phyloP scores from a whole-genome alignment of 2,113 vertebrate species.

The Acanthisitta chloris region DNA sequence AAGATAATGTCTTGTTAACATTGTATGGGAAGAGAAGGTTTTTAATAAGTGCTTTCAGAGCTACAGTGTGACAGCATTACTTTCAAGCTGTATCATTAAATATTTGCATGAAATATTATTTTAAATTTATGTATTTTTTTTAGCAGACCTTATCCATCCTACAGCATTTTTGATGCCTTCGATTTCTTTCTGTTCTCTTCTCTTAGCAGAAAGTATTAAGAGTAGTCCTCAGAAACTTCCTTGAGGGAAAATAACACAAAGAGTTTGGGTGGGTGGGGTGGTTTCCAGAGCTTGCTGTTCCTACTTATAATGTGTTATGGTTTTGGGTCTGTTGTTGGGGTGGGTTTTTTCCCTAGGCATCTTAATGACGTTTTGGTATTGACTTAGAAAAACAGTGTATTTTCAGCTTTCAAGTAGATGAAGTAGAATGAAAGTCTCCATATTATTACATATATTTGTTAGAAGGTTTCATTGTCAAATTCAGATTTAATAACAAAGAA shows the following conservation, averaged over 20 bases:
- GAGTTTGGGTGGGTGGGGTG: rapidly evolving
- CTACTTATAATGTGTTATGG: background rate
- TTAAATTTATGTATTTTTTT: background rate
- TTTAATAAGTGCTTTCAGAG: background rate
- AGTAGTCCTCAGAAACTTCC: background rate
- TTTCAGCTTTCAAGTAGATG: background rate
- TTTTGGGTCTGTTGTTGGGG: background rate
- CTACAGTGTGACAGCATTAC: background rate
- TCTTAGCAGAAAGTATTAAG: background rate
- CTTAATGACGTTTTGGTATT: background rate
- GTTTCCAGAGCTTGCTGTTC: background rate
- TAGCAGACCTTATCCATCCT: background rate
- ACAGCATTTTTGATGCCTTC: background rate
- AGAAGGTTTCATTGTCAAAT: background rate
- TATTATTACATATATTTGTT: background rate
- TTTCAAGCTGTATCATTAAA: background rate
- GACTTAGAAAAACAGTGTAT: background rate
- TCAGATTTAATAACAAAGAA: background rate
- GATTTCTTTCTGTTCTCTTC: background rate
- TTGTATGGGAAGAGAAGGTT: background rate
- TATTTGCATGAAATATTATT: background rate
- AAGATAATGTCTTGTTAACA: background rate
- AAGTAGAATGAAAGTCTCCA: background rate
- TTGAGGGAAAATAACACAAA: background rate
- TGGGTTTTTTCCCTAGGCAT: background rate